Evolutionary conservation across 2,113 vertebrate species (phyloP).

Genomic region (Rhagologus leucostigma): DNA sequence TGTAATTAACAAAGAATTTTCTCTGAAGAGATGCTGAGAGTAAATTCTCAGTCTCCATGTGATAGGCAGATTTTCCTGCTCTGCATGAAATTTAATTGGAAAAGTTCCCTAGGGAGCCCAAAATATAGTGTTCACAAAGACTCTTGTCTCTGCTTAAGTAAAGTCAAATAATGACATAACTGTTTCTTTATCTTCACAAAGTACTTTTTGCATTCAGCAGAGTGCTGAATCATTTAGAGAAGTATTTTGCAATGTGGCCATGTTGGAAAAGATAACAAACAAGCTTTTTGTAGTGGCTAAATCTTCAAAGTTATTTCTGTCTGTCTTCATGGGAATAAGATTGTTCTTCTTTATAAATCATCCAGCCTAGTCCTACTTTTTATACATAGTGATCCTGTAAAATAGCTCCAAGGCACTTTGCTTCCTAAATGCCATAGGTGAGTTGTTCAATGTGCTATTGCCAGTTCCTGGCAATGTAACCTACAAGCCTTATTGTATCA

Average conservation of each 20-base stretch:
- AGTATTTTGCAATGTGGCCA: background rate
- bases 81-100: constrained; percentile 48
- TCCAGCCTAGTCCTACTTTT: background rate
- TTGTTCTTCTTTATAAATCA: background rate
- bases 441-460: background rate
- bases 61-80: constrained; percentile 32
- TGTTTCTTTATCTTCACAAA: background rate
- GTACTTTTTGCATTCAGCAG: background rate
- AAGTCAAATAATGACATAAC: constrained; percentile 18
- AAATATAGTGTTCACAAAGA: constrained; percentile 17
- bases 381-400: background rate
- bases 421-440: background rate
- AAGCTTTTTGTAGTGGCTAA: background rate
- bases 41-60: background rate
- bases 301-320: background rate
- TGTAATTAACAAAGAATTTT: constrained; percentile 59
- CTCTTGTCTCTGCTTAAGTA: background rate
- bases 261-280: background rate
- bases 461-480: background rate
- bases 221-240: background rate
- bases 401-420: background rate
- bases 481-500: background rate
- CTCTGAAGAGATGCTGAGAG: constrained; percentile 7
- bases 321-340: background rate
- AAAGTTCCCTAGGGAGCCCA: constrained; percentile 34